phyloP scores from a whole-genome alignment of 2,113 vertebrate genomes.

The Notechis scutatus region DNA sequence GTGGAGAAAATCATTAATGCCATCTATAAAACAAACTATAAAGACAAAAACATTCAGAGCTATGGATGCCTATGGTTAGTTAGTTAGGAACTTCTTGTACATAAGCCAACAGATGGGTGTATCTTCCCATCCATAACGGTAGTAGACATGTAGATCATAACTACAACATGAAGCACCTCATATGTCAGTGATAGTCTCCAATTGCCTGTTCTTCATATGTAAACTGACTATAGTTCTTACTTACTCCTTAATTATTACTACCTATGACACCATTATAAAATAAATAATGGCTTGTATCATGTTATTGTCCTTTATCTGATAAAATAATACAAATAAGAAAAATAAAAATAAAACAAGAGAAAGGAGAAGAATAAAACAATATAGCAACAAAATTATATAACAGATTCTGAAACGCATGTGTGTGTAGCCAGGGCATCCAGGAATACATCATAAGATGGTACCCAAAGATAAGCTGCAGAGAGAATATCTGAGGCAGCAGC shows the following conservation, averaged over 20 bases:
- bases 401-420: neutral
- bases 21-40: neutral
- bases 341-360: neutral
- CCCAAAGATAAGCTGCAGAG: neutral
- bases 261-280: neutral
- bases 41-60: neutral
- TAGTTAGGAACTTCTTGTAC: neutral
- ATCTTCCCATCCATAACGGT: neutral
- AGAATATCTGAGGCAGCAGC: neutral
- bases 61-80: neutral
- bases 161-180: neutral
- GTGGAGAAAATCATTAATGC: neutral
- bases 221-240: neutral
- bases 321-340: neutral
- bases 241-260: neutral
- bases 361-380: neutral
- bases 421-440: neutral
- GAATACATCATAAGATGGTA: neutral
- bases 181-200: neutral
- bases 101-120: neutral
- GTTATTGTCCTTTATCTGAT: neutral
- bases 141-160: too few species aligned
- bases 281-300: neutral
- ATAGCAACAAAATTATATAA: neutral
- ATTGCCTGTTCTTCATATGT: neutral